A percentile compares a stretch with the other conserved stretches of the same genome.
These are phyloP conservation scores for Catharus bicknelli DNA, from an alignment of 2,113 vertebrate species.

Conservation along the genomic window DNA sequence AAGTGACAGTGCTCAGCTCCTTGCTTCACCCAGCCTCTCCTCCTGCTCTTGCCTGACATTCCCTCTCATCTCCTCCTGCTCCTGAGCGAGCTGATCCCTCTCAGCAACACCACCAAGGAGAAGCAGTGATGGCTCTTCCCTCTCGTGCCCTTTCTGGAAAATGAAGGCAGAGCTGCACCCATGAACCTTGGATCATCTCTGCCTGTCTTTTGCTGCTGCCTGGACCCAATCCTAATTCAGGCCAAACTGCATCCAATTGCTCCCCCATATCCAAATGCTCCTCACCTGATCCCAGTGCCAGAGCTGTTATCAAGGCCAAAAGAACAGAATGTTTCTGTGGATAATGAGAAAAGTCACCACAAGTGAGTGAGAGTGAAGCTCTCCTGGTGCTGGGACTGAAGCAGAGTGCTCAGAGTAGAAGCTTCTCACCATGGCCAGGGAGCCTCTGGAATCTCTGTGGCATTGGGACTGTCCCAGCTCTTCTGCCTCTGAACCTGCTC, in stretches of 20 bases:
- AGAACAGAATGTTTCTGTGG: not conserved
- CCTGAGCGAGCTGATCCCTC: not conserved
- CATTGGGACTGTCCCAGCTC: not conserved
- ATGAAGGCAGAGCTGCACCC: not conserved
- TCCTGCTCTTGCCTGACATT: not conserved
- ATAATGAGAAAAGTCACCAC: not conserved
- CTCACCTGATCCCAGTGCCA: not conserved
- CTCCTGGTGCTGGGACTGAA: not conserved
- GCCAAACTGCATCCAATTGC: not conserved
- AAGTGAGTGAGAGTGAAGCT: not conserved
- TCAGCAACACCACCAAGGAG: not conserved
- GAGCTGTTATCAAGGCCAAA: not conserved
- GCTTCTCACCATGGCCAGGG: not conserved
- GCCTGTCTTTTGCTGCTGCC: not conserved
- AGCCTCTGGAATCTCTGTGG: not conserved
- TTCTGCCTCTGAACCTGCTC: not conserved
- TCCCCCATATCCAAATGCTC: accelerated
- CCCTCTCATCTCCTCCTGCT: not conserved
- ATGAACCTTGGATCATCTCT: accelerated
- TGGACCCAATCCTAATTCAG: not conserved
- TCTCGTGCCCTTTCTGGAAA: accelerated
- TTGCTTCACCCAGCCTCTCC: not conserved
- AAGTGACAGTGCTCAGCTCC: not conserved
- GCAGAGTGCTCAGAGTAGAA: not conserved
- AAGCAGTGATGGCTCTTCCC: not conserved